Percentiles rank a stretch among this genome's conserved stretches.
Conservation (phyloP, 2,797 vertebrate species). For the Semaprochilodus insignis region DNA sequence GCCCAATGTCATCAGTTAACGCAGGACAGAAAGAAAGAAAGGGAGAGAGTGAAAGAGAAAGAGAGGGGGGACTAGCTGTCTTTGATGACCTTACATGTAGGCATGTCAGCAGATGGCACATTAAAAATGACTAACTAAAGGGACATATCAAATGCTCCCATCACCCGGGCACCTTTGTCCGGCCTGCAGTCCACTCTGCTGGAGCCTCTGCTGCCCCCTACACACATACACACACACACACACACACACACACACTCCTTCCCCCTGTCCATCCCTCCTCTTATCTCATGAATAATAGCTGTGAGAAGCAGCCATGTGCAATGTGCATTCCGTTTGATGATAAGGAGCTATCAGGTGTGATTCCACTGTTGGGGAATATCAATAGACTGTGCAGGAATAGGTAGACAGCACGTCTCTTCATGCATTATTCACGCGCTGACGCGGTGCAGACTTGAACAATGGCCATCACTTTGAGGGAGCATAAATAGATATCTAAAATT, state of each 20-base stretch:
- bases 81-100: constrained; percentile 49
- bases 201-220: constrained; percentile 12
- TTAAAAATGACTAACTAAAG: constrained; percentile 53
- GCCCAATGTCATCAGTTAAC: constrained; percentile 56
- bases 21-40: constrained; percentile 25
- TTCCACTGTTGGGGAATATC: constrained; percentile 61
- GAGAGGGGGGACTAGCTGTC: constrained; percentile 13
- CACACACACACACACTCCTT: background rate
- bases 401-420: constrained; percentile 41
- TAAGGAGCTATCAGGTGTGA: constrained; percentile 65
- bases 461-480: constrained; percentile 59
- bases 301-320: constrained; percentile 55
- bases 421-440: constrained; percentile 67
- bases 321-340: constrained; percentile 61
- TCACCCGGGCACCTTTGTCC: constrained; percentile 21
- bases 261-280: constrained; percentile 34
- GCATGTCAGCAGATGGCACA: constrained; percentile 60
- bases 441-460: constrained; percentile 47
- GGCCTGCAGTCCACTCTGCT: background rate
- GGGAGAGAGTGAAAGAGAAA: constrained; percentile 29
- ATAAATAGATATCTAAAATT: constrained; percentile 70
- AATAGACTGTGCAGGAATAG: constrained; percentile 53
- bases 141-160: constrained; percentile 33
- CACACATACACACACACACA: constrained; percentile 13
- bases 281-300: constrained; percentile 64